Percentiles rank a stretch among this genome's conserved stretches.
phyloP scores from a whole-genome alignment of 2,888 invertebrate species.

The Podotricha telesiphe region DNA sequence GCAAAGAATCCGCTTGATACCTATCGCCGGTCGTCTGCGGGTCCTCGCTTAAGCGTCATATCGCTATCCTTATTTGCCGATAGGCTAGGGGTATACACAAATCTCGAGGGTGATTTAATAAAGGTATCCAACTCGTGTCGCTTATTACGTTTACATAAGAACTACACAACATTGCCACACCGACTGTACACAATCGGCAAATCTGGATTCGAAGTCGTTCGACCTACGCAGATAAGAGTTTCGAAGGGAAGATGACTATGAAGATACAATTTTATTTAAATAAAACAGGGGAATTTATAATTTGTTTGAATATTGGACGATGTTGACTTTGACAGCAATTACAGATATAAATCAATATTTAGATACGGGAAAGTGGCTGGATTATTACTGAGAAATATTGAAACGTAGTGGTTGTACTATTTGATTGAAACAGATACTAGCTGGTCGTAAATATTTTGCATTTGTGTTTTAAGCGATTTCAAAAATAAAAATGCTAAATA shows the following conservation, averaged over 20 bases:
- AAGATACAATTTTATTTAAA: conserved; percentile 30
- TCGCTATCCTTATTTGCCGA: conserved; percentile 28
- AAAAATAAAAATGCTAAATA: background rate
- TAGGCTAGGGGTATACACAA: conserved; percentile 29
- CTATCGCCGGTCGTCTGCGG: conserved; percentile 15
- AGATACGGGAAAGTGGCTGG: conserved; percentile 4
- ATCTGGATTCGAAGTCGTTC: conserved; percentile 35
- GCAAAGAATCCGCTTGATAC: conserved; percentile 1
- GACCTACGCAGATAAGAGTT: conserved; percentile 32
- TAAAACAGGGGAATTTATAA: conserved; percentile 32
- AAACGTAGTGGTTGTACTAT: background rate
- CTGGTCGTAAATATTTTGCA: background rate
- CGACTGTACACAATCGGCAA: conserved; percentile 24
- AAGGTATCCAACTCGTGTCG: background rate
- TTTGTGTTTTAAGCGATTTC: background rate
- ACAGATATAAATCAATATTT: conserved; percentile 26
- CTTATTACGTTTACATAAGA: conserved; percentile 24
- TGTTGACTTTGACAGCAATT: conserved; percentile 19
- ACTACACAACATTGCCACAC: conserved; percentile 8
- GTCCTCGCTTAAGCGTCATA: background rate
- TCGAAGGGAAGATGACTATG: conserved; percentile 30
- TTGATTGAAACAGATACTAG: background rate
- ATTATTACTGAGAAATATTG: conserved; percentile 1
- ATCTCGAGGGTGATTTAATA: conserved; percentile 32
- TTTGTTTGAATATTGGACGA: conserved; percentile 19